Conservation (phyloP, 2,113 vertebrate genomes). For the Dicrurus megarhynchus region DNA sequence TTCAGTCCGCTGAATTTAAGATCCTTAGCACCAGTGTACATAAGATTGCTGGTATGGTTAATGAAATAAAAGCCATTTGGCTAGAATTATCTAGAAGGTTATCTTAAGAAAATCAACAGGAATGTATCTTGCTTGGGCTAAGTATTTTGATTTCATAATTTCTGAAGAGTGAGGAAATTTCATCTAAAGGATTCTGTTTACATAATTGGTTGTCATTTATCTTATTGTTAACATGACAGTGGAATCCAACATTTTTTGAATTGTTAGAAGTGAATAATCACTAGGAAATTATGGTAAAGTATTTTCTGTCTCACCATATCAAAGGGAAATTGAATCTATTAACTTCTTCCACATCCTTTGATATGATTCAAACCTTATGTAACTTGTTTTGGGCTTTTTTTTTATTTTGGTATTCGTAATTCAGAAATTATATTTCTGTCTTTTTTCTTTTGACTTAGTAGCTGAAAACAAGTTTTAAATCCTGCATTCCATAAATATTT, state of each 20-base stretch:
- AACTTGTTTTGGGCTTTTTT: background rate
- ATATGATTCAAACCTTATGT: background rate
- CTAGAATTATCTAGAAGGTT: background rate
- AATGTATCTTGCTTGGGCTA: background rate
- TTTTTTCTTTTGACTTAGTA: background rate
- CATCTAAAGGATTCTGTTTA: background rate
- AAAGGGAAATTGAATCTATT: background rate
- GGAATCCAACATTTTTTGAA: constrained; percentile 19
- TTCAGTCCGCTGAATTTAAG: background rate
- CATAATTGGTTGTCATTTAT: background rate
- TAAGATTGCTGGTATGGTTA: background rate
- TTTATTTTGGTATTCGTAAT: background rate
- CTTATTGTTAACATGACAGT: background rate
- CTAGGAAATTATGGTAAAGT: background rate
- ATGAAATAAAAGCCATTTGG: background rate
- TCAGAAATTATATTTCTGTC: background rate
- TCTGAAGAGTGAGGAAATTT: background rate
- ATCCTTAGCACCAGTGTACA: background rate
- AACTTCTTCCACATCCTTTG: background rate
- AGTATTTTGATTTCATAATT: constrained; percentile 1
- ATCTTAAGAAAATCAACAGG: background rate
- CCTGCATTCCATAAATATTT: background rate
- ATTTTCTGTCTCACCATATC: background rate
- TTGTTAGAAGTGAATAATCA: constrained; percentile 18
- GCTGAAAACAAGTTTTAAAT: background rate